phyloP scores from a whole-genome alignment of 2,113 vertebrate genomes.

The Benitochromis conjunctus region DNA sequence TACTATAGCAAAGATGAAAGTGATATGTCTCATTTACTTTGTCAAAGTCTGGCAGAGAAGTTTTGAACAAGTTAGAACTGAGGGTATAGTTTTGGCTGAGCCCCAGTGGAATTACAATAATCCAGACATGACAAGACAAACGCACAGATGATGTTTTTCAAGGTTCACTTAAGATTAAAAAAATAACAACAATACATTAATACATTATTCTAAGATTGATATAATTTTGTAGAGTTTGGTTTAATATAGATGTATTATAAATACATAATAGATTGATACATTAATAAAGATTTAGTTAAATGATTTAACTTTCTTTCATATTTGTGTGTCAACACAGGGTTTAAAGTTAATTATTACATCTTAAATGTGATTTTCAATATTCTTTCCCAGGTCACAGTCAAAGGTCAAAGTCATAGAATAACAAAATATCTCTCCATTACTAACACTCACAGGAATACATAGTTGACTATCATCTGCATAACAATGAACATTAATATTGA shows the following conservation, averaged over 20 bases:
- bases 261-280: neutral
- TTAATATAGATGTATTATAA: neutral
- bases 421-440: neutral
- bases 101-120: neutral
- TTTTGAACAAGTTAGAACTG: neutral
- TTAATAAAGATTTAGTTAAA: neutral
- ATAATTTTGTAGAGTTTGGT: neutral
- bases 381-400: neutral
- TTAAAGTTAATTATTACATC: neutral
- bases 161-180: neutral
- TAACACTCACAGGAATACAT: neutral
- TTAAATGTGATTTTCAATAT: neutral
- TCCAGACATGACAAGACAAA: neutral
- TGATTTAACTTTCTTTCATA: neutral
- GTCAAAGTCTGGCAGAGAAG: neutral
- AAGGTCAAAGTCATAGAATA: neutral
- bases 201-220: neutral
- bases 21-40: neutral
- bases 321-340: neutral
- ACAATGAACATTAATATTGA: rapidly evolving
- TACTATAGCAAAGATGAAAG: neutral
- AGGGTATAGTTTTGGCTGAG: neutral
- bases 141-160: neutral
- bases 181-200: neutral
- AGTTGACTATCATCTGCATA: neutral